These are phyloP conservation scores for Halcyon leucocephala DNA, from an alignment of 2,797 vertebrate genomes.

Conservation along the genomic window DNA sequence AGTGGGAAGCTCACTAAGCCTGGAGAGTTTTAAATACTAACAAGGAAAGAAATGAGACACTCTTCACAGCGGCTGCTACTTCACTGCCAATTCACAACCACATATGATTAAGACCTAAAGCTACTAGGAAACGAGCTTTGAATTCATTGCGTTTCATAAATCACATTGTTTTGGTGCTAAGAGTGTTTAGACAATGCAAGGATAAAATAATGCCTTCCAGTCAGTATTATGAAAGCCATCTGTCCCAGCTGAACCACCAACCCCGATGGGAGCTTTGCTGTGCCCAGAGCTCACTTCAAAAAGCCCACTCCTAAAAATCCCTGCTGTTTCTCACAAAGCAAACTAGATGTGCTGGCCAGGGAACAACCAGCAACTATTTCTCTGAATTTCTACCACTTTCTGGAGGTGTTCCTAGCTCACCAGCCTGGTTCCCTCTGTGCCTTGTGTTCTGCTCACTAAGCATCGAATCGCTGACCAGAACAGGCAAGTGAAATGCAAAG, in stretches of 20 bases:
- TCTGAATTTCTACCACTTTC: background rate
- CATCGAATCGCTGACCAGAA: background rate
- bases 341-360: background rate
- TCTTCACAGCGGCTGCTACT: constrained; percentile 2
- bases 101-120: constrained; percentile 2
- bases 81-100: constrained; percentile 26
- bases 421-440: background rate
- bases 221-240: constrained; percentile 42
- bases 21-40: constrained; percentile 32
- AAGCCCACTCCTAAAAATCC: background rate
- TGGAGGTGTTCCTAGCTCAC: background rate
- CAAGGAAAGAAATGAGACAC: constrained; percentile 30
- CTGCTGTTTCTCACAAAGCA: background rate
- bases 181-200: constrained; percentile 31
- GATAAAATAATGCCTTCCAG: constrained; percentile 51
- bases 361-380: background rate
- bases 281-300: background rate
- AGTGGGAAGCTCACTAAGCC: constrained; percentile 20
- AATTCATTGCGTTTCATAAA: constrained; percentile 8
- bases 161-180: constrained; percentile 23
- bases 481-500: background rate
- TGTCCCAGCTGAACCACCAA: constrained; percentile 8
- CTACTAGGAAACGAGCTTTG: background rate
- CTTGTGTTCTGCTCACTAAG: background rate
- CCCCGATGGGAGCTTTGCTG: background rate